Evolutionary conservation across 2,888 invertebrate species (phyloP), one percentile per base, ranked within the genome.

Genomic region (Antheraea yamamai): DNA sequence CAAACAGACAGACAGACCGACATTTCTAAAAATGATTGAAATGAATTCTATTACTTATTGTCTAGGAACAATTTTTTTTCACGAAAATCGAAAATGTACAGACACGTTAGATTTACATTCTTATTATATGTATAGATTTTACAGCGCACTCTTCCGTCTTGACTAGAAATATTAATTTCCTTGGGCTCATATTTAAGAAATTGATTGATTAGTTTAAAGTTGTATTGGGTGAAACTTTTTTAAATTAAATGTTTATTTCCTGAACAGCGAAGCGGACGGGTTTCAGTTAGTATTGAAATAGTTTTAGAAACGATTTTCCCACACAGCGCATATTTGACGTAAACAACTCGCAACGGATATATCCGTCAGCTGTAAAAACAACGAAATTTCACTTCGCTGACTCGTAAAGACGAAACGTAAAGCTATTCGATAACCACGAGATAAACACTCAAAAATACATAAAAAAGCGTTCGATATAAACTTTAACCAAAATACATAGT

Each of bases 361-460:
- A 66, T 30, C 7, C 30, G 30, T 66, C 64, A 66, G 64, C 30
- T 66, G 64, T 30, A 16, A 66, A 66, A 66, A 66, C 64, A 66
- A 16, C 64, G 64, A 26, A 30, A 66, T 66, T 66, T 66, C 64
- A 66, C 64, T 66, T 14, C 64, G 64, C 30, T 30, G 64, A 66
- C 64, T 30, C 14, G 30, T 66, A 66, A 16, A 66, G 14, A 66
- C 64, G 26, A 66, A 66, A 66, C 30, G 12, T 26, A 16, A 64
- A 26, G 26, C 16, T 26, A 64, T 64, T 16, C 26, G 64, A 26
- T 66, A 66, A 30, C 64, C 64, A 30, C 64, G 30, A 66, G 64
- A 30, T 66, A 26, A 12, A 66, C 64, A 14, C 64, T 66, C 6
- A 26, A 66, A 30, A 30, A 66, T 66, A 12, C 12, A 26, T 26